Conservation (phyloP, 2,888 invertebrate genomes). For the Caenorhabditis parvicauda region DNA sequence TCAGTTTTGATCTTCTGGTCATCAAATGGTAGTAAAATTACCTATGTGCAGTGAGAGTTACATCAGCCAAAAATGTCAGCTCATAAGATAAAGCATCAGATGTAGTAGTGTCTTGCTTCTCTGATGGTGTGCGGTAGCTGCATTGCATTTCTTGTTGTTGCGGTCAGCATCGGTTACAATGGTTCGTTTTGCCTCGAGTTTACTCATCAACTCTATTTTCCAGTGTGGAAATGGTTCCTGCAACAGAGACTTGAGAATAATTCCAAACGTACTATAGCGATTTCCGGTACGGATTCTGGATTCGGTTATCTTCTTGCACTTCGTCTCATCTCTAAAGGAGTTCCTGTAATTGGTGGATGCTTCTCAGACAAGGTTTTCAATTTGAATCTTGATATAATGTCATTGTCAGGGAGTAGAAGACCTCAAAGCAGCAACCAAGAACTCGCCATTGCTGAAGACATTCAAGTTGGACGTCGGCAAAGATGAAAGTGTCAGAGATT, state of each 20-base stretch:
- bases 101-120: too few relatives aligned
- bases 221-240: slow-evolving; percentile 12
- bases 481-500: slow-evolving; percentile 43
- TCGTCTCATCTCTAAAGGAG: slow-evolving; percentile 19
- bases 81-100: too few relatives aligned
- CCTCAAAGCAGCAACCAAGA: slow-evolving; percentile 20
- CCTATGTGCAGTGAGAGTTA: too few relatives aligned
- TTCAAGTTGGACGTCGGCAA: slow-evolving; percentile 45
- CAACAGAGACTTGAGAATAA: slow-evolving; percentile 5
- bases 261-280: slow-evolving; percentile 26
- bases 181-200: neutral
- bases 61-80: too few relatives aligned
- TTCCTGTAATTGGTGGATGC: slow-evolving; percentile 38
- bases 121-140: neutral
- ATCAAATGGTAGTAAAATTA: too few relatives aligned
- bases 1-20: too few relatives aligned
- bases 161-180: neutral
- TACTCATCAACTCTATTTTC: too few relatives aligned
- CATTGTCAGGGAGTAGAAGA: slow-evolving; percentile 41
- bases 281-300: slow-evolving; percentile 40
- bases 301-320: slow-evolving; percentile 32
- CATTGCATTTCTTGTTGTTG: neutral
- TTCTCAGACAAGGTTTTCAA: slow-evolving; percentile 14
- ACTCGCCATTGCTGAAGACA: slow-evolving; percentile 25
- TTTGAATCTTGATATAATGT: neutral